A percentile compares a stretch with the other conserved stretches of the same genome.
Evolutionary conservation across 2,888 invertebrate species (phyloP).

Genomic region (Megamerina dolium): DNA sequence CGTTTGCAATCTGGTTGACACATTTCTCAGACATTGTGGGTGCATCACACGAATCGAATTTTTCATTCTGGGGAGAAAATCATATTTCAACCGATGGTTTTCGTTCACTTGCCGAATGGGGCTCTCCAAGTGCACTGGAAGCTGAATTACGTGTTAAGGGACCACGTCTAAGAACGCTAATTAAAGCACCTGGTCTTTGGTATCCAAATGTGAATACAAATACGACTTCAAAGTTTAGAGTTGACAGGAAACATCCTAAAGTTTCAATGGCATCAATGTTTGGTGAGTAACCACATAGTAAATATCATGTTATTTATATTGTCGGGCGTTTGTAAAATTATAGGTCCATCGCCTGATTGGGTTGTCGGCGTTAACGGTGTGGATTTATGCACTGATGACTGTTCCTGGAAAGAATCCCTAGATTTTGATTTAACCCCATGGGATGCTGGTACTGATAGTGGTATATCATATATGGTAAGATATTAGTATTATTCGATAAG

Average conservation of each 20-base stretch:
- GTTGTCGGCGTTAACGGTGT: conserved; percentile 86
- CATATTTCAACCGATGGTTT: conserved; percentile 83
- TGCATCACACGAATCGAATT: conserved; percentile 83
- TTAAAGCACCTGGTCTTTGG: conserved; percentile 86
- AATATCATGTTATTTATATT: neutral
- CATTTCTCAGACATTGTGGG: conserved; percentile 97
- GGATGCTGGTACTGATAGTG: conserved; percentile 94
- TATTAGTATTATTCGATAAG: neutral
- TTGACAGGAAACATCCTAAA: conserved; percentile 77
- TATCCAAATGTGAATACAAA: conserved; percentile 81
- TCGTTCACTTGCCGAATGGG: conserved; percentile 62
- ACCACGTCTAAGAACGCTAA: conserved; percentile 69
- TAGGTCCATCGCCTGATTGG: conserved; percentile 97
- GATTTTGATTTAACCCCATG: conserved; percentile 84
- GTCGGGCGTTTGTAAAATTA: neutral
- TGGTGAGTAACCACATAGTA: conserved; percentile 49
- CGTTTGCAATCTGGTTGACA: conserved; percentile 80
- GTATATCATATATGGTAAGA: conserved; percentile 80
- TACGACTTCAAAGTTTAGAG: conserved; percentile 74
- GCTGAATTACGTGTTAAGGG: conserved; percentile 82
- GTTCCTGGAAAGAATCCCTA: conserved; percentile 82
- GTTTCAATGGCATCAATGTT: conserved; percentile 86
- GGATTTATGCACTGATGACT: conserved; percentile 81
- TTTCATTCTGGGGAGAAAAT: conserved; percentile 88
- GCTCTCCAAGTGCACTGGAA: conserved; percentile 81